phyloP scores from a whole-genome alignment of 2,888 invertebrate species.

The Agrochola lychnidis region DNA sequence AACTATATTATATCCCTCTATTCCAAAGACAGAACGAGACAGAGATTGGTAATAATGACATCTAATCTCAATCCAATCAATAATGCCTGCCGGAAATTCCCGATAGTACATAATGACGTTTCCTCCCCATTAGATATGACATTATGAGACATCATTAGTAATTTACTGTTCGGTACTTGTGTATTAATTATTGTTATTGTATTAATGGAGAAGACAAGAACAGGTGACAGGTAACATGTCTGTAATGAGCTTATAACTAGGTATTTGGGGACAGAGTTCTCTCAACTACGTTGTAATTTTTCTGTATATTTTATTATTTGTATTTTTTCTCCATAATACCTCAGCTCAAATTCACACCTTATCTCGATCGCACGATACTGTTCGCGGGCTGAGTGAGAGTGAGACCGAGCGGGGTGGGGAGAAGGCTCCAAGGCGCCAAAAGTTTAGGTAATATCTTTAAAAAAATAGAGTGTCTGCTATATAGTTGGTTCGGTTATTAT shows the following conservation, averaged over 20 bases:
- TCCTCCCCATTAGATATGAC: conserved; percentile 42
- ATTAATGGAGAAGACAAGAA: neutral
- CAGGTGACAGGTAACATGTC: neutral
- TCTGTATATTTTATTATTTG: too few species aligned
- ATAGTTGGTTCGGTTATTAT: too few species aligned
- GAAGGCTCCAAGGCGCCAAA: too few species aligned
- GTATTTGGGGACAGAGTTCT: neutral
- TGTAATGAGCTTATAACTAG: neutral
- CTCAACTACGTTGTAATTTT: neutral
- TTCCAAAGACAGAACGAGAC: neutral
- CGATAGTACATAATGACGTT: conserved; percentile 32
- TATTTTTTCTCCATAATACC: neutral
- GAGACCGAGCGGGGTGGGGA: too few species aligned
- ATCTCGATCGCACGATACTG: too few species aligned
- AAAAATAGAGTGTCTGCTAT: too few species aligned
- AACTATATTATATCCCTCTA: neutral
- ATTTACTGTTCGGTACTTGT: conserved; percentile 25
- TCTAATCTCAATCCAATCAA: conserved; percentile 22
- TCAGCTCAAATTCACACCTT: too few species aligned
- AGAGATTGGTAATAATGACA: neutral
- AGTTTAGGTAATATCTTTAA: too few species aligned
- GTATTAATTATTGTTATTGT: conserved; percentile 27
- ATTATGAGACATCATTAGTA: conserved; percentile 46
- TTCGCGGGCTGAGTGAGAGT: too few species aligned
- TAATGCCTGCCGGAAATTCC: conserved; percentile 35